Evolutionary conservation across 2,888 invertebrate species (phyloP).

Genomic region (Panopea generosa): DNA sequence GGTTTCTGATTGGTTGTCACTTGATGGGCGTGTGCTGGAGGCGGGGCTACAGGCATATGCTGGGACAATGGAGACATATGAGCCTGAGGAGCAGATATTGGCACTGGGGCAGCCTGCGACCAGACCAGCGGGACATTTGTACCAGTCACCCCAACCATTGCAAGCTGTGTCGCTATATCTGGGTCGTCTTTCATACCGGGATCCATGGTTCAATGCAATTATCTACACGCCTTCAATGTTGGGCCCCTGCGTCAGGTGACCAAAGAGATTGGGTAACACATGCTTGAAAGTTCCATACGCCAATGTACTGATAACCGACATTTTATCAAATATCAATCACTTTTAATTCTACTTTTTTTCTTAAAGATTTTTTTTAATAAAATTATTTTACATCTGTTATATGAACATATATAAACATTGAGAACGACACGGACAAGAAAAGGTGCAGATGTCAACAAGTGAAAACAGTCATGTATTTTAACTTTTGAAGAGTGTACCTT

Average conservation of each 20-base stretch:
- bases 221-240: neutral
- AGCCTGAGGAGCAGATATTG: slow-evolving; percentile 46
- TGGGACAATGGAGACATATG: slow-evolving; percentile 52
- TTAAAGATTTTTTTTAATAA: too few relatives aligned
- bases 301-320: neutral
- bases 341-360: too few relatives aligned
- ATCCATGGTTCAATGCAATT: slow-evolving; percentile 12
- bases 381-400: too few relatives aligned
- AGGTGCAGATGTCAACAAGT: too few relatives aligned
- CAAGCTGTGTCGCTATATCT: slow-evolving; percentile 26
- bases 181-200: slow-evolving; percentile 34
- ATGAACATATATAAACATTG: too few relatives aligned
- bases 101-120: slow-evolving; percentile 30
- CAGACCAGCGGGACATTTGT: slow-evolving; percentile 27
- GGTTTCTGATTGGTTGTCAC: slow-evolving; percentile 50
- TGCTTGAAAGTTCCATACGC: neutral
- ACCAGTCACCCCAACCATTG: slow-evolving; percentile 25
- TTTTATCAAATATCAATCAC: too few relatives aligned
- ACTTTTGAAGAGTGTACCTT: too few relatives aligned
- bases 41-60: slow-evolving; percentile 47
- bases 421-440: too few relatives aligned
- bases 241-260: neutral
- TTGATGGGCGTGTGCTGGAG: slow-evolving; percentile 61
- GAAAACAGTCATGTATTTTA: too few relatives aligned
- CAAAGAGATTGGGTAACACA: neutral